phyloP scores from a whole-genome alignment of 2,113 vertebrate genomes.

The Rhipidura dahli region DNA sequence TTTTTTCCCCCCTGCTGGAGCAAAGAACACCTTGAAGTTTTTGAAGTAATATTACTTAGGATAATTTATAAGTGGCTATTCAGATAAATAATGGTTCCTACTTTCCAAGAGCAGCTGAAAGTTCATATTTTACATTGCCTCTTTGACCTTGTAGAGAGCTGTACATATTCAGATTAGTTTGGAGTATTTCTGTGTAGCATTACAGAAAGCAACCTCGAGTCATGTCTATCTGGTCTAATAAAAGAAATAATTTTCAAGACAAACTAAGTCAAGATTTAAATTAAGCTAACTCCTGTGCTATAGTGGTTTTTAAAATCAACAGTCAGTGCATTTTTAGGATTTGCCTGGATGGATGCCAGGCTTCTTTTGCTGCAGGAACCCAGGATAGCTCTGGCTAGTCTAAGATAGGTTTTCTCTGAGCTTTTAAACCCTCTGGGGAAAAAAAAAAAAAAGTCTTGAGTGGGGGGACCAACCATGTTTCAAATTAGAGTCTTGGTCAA shows the following conservation, averaged over 20 bases:
- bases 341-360: background rate
- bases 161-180: constrained; percentile 8
- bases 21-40: constrained; percentile 6
- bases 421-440: background rate
- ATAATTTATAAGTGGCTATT: constrained; percentile 9
- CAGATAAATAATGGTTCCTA: constrained; percentile 34
- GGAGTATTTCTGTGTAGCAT: background rate
- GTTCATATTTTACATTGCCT: constrained; percentile 28
- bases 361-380: background rate
- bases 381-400: background rate
- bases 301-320: background rate
- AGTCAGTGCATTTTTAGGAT: background rate
- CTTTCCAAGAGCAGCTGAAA: constrained; percentile 24
- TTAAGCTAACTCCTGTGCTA: background rate
- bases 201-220: background rate
- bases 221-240: background rate
- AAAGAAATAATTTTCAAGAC: constrained; percentile 11
- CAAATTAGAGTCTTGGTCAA: background rate
- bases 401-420: background rate
- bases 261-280: background rate
- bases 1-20: background rate
- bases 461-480: background rate
- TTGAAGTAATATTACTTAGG: background rate
- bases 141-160: constrained; percentile 40
- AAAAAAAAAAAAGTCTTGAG: background rate